phyloP scores from a whole-genome alignment of 2,113 vertebrate species.

The Tachycineta bicolor region DNA sequence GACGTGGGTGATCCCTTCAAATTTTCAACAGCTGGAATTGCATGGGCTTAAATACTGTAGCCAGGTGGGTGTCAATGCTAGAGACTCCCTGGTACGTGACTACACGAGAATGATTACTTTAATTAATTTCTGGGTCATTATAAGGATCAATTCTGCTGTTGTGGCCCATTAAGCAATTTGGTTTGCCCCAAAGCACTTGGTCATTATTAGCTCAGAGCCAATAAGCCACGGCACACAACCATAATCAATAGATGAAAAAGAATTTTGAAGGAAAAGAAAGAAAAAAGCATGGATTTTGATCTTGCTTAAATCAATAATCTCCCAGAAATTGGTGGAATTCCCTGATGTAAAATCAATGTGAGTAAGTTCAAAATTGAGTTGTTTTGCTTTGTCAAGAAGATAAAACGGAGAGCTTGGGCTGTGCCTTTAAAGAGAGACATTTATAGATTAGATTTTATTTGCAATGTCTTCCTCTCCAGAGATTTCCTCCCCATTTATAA shows the following conservation, averaged over 20 bases:
- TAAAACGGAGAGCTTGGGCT: conserved; percentile 6
- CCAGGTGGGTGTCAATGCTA: background rate
- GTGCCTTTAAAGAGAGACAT: conserved; percentile 20
- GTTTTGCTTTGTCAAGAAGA: conserved; percentile 55
- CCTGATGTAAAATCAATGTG: conserved; percentile 56
- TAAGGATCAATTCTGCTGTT: background rate
- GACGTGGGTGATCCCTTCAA: background rate
- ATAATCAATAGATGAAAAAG: conserved; percentile 11
- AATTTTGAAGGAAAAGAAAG: conserved; percentile 46
- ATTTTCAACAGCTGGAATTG: background rate
- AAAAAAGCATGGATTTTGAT: conserved; percentile 40
- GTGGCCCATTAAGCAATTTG: conserved; percentile 19
- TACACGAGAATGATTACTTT: background rate
- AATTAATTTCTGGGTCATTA: conserved; percentile 47
- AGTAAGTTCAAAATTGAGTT: conserved; percentile 53
- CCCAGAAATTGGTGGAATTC: conserved; percentile 52
- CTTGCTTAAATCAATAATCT: conserved; percentile 5
- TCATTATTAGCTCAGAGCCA: conserved; percentile 40
- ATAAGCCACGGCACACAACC: conserved; percentile 1
- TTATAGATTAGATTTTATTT: conserved; percentile 48
- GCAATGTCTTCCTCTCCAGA: conserved; percentile 24
- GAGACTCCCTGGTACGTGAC: background rate
- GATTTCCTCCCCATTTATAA: conserved; percentile 21
- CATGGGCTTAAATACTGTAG: background rate
- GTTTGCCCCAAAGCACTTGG: conserved; percentile 2